Percentiles rank a stretch among this genome's conserved stretches.
Evolutionary conservation across 2,113 vertebrate species (phyloP).

Genomic region (Ahaetulla prasina): DNA sequence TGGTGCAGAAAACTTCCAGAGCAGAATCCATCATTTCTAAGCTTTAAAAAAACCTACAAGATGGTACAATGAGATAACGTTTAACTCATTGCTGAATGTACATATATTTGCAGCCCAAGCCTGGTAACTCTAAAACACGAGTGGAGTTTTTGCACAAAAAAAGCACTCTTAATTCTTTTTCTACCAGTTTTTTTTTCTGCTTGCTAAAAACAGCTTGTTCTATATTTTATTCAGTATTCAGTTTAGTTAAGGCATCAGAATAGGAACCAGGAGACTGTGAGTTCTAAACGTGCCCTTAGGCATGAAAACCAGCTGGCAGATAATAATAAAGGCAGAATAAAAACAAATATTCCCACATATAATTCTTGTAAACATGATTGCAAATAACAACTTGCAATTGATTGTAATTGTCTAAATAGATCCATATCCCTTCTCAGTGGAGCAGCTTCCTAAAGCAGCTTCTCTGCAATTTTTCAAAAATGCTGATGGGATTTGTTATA

Average conservation of each 20-base stretch:
- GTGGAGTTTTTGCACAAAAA: not conserved
- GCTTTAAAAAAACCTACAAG: not conserved
- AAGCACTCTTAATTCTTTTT: no score
- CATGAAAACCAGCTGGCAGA: not conserved
- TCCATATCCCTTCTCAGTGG: not conserved
- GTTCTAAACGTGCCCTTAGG: not conserved
- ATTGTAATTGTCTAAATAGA: not conserved
- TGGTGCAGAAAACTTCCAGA: not conserved
- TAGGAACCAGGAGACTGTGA: not conserved
- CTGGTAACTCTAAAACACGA: not conserved
- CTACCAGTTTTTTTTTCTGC: not conserved
- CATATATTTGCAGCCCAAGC: not conserved
- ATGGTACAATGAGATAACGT: not conserved
- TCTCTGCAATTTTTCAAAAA: not conserved
- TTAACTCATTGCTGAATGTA: not conserved
- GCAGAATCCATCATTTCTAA: not conserved
- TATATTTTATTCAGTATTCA: not conserved
- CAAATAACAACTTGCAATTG: not conserved
- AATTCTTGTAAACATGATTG: not conserved
- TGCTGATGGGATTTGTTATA: not conserved
- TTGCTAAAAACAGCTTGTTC: not conserved
- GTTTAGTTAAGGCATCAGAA: not conserved
- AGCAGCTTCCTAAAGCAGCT: not conserved
- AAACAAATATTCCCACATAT: not conserved
- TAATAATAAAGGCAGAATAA: not conserved